phyloP scores from a whole-genome alignment of 2,888 invertebrate genomes.

The Synanthedon myopaeformis region DNA sequence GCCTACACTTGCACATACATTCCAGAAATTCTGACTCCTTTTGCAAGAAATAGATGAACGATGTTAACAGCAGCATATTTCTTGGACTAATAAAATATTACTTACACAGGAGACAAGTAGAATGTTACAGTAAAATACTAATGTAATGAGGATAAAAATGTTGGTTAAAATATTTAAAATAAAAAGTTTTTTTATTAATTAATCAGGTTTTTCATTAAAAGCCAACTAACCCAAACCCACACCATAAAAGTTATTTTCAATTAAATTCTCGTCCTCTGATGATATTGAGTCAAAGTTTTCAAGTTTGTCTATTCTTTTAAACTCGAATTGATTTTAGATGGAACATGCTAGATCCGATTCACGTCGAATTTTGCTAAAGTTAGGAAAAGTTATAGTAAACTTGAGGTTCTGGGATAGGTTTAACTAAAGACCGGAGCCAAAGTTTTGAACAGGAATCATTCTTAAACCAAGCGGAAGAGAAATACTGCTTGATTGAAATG shows the following conservation, averaged over 20 bases:
- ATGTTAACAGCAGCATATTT: no score
- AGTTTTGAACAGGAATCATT: constrained; percentile 48
- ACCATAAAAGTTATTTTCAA: not conserved
- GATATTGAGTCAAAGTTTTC: not conserved
- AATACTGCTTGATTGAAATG: not conserved
- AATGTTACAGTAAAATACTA: no score
- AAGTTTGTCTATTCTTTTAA: constrained; percentile 39
- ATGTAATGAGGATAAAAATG: no score
- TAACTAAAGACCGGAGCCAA: constrained; percentile 47
- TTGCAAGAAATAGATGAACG: no score
- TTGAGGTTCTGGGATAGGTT: constrained; percentile 50
- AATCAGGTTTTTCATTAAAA: no score
- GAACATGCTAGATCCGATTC: constrained; percentile 34
- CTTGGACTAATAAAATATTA: no score
- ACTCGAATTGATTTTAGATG: constrained; percentile 47
- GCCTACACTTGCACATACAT: no score
- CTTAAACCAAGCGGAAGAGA: constrained; percentile 30
- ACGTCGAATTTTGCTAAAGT: constrained; percentile 37
- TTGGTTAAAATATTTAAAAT: no score
- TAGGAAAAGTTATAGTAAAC: constrained; percentile 40
- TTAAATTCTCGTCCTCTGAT: not conserved
- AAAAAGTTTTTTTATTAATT: no score
- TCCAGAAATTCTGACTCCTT: no score
- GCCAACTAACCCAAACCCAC: no score
- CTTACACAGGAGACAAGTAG: no score